Base-by-base conservation (phyloP, 2,888 invertebrate species). In the Criorhina ranunculi region DNA sequence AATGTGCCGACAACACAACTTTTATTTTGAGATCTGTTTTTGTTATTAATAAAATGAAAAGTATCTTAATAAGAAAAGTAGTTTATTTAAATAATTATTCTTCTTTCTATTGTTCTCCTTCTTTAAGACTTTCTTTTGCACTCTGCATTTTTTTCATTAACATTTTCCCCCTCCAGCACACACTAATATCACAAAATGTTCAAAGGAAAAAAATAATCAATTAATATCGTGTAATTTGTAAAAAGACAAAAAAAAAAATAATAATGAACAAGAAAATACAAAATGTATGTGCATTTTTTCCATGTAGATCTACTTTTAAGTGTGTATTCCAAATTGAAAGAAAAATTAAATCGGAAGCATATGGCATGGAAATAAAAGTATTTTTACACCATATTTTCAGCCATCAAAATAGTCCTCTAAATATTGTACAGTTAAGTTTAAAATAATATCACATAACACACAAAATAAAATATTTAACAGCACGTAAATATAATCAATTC, bases 181-280 rank as follows among this genome's bases (percentile, higher is more conserved):
- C 78, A 83, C 66, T 95, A 94, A 94, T 93, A 93, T 83, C 86
- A 87, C 86, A 73, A 62, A 57, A 87, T 83, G 86, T 69, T 55
- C 59, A 79, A 79, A 64, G 49, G 75, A 75, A 17, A 15, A 29
- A 33, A 37, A 70, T n/a, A 66, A 19, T 53, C 33, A 49, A 53
- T 35, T 0, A 53, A 80, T 69, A 42, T 35, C 35, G 42, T 37
- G 53, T 70, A 15, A 44, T 37, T 46, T 53, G 12, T 35, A 70
- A 75, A 62, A 49, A 37, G 29, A 62, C n/a, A 12, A 9, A 57
- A 66, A 51, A 31, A 59, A 42, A 37, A 70, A 62, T 24, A 31
- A 29, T 42, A 17, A 62, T 73, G 66, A 86, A 78, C 69, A 80
- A 86, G 70, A 81, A 81, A 82, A 83, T 86, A 76, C 70, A 78